Percentiles rank a stretch among this genome's conserved stretches.
These are phyloP conservation scores for Pteronura brasiliensis DNA, from an alignment of 2,113 vertebrate genomes.

Conservation along the genomic window DNA sequence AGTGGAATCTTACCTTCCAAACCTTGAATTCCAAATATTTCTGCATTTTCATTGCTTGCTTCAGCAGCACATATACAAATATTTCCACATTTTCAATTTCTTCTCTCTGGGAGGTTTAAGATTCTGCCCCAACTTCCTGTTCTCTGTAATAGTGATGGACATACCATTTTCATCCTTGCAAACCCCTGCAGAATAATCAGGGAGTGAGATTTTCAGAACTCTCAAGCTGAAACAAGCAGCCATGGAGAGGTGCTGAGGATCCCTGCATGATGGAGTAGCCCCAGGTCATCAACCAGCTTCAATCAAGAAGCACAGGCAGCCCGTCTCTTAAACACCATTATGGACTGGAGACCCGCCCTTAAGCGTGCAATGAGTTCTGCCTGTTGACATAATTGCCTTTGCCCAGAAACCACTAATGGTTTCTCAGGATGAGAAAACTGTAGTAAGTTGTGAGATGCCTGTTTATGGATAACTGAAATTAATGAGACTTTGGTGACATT, in stretches of 20 bases:
- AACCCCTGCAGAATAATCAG: neutral
- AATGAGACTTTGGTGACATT: conserved; percentile 39
- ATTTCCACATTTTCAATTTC: neutral
- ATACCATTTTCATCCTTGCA: neutral
- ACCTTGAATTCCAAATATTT: neutral
- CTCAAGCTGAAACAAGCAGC: neutral
- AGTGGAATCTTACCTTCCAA: neutral
- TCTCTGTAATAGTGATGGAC: neutral
- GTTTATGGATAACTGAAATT: conserved; percentile 31
- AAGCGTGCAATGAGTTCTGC: neutral
- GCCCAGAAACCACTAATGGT: neutral
- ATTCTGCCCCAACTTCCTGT: neutral
- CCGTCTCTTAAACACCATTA: neutral
- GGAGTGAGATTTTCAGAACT: neutral
- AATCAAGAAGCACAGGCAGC: neutral
- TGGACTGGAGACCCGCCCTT: neutral
- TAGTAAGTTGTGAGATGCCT: neutral
- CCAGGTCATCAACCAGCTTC: neutral
- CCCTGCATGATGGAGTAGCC: neutral
- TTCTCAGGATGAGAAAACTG: conserved; percentile 5
- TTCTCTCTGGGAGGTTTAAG: neutral
- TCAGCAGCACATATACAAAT: neutral
- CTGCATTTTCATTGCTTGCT: neutral
- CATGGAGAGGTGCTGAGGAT: neutral
- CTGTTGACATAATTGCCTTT: conserved; percentile 4